Base-by-base conservation (phyloP, 2,113 vertebrate genomes). In the Engystomops pustulosus region DNA sequence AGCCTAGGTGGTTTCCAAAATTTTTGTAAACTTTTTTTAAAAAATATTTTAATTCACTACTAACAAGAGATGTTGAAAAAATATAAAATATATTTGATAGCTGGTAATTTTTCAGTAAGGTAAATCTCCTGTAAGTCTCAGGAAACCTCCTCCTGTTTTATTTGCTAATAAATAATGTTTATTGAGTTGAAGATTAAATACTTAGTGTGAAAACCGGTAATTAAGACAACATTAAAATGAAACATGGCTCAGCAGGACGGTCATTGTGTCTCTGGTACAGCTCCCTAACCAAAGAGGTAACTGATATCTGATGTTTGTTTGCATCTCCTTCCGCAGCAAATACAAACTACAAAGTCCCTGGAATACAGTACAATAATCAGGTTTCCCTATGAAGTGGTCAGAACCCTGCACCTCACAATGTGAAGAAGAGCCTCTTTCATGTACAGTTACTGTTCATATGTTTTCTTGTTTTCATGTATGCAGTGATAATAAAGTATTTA, bases 401-500 rank as follows among this genome's bases (percentile, higher is more conserved):
- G 34, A 4, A 41, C 18, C 68, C n/a, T 6, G 20, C 38, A 9
- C 68, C 23, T 47, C 72, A 14, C 44, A 49, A 17, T 74, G 44
- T 74, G 23, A 8, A 11, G 71, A 74, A 6, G 5, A 17, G 1
- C 14, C 36, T 38, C 20, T n/a, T 6, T 3, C 14, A 12, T 72
- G 60, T 47, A 45, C 38, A 45, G 12, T 17, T 12, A 14, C 20
- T 0, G 70, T 47, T 41, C 30, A n/a, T 38, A n/a, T 25, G 12
- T 70, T 20, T 14, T 41, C n/a, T n/a, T n/a, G n/a, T n/a, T n/a
- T n/a, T n/a, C n/a, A 41, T 70, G 6, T 41, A 67, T 49, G 23
- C 30, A 30, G 7, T 30, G 6, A 47, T 30, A 74, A 74, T 74
- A 74, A 74, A 74, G 70, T 74, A 47, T 74, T 74, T 74, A 74